Base-by-base conservation (phyloP, 1,140 invertebrate genomes). In the Pseudoatta argentina region DNA sequence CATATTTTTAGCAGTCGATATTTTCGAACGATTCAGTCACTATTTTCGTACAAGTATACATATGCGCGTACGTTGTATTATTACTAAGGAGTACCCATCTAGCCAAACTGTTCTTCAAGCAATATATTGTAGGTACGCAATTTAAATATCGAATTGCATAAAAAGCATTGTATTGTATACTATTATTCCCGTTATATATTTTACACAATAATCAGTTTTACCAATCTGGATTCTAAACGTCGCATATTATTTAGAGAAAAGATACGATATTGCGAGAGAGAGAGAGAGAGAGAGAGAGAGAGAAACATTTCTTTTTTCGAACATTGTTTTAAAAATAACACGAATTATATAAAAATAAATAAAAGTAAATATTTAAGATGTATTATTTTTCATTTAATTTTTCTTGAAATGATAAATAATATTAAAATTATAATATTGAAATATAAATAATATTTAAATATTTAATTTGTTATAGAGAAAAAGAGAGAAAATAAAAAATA, bases 1-100 rank as follows among this genome's bases (percentile, higher is more conserved):
- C 86, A 88, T 93, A 93, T 93, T 93, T 92, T 92, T 92, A 92
- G 92, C 87, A 64, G 57, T 78, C 71, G 89, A 85, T 93, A 93
- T 93, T 93, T 93, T 93, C 89, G 91, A 92, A 92, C 87, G 86
- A 75, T 66, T 76, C 87, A 86, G 85, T 72, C 86, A 88, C 92
- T 93, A 93, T 93, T 93, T 93, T 92, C 77, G 89, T 90, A 88
- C 79, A 85, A 88, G 75, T 73, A 79, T 79, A 82, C 86, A 89
- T 51, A 85, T 79, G 53, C 44, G 76, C 55, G 76, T 55, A 8
- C 86, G 75, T 78, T 82, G 75, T 86, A 85, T 75, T 90, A 81
- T 69, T 76, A 51, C 59, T 55, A 61, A 34, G 71, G 79, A 51
- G 67, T 73, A 71, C 69, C 39, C 27, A 24, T 39, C 79, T 73